These are phyloP conservation scores for Ophraella communa DNA, from an alignment of 2,888 invertebrate genomes.

Conservation along the genomic window DNA sequence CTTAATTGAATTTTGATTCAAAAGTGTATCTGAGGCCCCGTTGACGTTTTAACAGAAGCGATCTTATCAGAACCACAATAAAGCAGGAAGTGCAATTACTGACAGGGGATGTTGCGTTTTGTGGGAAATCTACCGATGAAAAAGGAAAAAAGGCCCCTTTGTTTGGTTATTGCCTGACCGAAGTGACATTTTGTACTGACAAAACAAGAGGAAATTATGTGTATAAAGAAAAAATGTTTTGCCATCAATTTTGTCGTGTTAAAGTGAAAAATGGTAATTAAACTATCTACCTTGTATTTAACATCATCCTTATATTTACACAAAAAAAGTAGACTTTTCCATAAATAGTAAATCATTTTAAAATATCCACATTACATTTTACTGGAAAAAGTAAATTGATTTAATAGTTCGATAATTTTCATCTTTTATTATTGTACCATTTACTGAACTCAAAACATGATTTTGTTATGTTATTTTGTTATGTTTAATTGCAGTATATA, in stretches of 20 bases:
- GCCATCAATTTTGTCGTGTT: not conserved
- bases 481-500: too few species aligned
- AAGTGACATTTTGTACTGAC: conserved; percentile 1
- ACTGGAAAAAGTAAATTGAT: too few species aligned
- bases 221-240: not conserved
- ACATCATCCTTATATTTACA: too few species aligned
- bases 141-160: conserved; percentile 31
- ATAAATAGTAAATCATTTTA: too few species aligned
- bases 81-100: conserved; percentile 41
- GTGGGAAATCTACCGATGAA: conserved; percentile 34
- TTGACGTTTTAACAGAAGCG: conserved; percentile 30
- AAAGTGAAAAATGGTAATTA: too few species aligned
- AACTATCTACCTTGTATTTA: too few species aligned
- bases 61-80: conserved; percentile 39
- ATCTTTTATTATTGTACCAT: too few species aligned
- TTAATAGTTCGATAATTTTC: too few species aligned
- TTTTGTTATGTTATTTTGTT: too few species aligned
- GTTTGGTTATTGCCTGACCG: conserved; percentile 33
- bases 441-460: too few species aligned
- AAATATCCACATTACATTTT: too few species aligned
- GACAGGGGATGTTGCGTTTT: conserved; percentile 42
- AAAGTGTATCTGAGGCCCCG: conserved; percentile 18
- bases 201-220: not conserved
- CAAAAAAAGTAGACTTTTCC: too few species aligned
- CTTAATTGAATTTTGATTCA: conserved; percentile 25